These are phyloP conservation scores for Arctocebus calabarensis DNA, from an alignment of 2,797 vertebrate genomes.

Conservation along the genomic window DNA sequence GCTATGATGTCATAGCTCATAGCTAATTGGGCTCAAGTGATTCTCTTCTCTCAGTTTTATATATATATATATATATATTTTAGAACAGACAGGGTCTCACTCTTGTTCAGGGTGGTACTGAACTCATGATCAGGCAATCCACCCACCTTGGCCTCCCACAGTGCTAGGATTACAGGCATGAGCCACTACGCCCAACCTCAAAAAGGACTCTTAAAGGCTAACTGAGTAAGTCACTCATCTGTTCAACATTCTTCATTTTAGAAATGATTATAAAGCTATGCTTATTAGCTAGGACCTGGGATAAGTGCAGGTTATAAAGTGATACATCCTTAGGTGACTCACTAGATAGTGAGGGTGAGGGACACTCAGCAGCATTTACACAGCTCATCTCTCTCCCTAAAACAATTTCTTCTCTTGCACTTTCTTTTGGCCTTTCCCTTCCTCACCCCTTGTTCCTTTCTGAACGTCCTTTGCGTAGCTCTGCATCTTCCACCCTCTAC, in stretches of 20 bases:
- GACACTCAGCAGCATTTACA: background rate
- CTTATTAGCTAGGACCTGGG: background rate
- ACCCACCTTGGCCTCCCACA: no score
- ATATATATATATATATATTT: no score
- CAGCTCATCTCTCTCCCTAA: background rate
- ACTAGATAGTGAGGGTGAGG: background rate
- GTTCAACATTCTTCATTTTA: background rate
- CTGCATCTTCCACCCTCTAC: background rate
- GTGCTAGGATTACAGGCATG: no score
- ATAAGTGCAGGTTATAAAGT: background rate
- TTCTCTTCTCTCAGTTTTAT: no score
- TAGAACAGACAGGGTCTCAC: no score
- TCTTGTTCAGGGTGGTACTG: no score
- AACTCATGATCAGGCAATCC: no score
- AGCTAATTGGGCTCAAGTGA: no score
- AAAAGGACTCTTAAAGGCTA: background rate
- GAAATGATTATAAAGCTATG: background rate
- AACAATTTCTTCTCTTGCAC: background rate
- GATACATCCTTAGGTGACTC: background rate
- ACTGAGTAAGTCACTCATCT: background rate
- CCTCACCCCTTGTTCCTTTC: background rate
- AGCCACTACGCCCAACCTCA: no score
- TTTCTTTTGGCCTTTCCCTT: background rate
- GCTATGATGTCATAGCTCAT: no score
- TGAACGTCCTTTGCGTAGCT: background rate